A percentile compares a stretch with the other conserved stretches of the same genome.
phyloP scores from a whole-genome alignment of 2,888 invertebrate genomes.

The Synanthedon vespiformis region DNA sequence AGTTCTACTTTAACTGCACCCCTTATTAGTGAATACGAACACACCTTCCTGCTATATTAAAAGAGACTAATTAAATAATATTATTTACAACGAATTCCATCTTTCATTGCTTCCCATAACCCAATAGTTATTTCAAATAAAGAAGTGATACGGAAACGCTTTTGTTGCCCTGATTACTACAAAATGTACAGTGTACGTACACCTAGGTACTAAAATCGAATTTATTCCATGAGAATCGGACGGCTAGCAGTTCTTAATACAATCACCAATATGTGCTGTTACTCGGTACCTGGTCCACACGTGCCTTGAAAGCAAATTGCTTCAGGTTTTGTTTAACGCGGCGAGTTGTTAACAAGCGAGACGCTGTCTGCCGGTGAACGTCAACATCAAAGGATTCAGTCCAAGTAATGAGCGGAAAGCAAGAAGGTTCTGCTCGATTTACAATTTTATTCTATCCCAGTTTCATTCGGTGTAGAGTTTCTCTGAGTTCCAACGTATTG shows the following conservation, averaged over 20 bases:
- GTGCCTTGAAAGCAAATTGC: conserved; percentile 51
- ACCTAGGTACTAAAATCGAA: too few relatives aligned
- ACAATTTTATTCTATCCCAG: background rate
- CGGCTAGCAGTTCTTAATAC: background rate
- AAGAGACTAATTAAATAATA: too few relatives aligned
- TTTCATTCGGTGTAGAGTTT: background rate
- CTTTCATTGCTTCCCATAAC: too few relatives aligned
- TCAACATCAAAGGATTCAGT: conserved; percentile 32
- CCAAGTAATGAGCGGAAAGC: conserved; percentile 28
- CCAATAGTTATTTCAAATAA: too few relatives aligned
- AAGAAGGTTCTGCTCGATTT: background rate
- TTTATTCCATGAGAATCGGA: too few relatives aligned
- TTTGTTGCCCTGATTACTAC: too few relatives aligned
- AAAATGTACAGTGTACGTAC: too few relatives aligned
- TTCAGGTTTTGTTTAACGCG: conserved; percentile 36
- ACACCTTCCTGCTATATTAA: too few relatives aligned
- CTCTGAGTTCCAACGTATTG: background rate
- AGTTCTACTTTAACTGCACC: too few relatives aligned
- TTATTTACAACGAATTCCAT: too few relatives aligned
- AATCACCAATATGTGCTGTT: conserved; percentile 22
- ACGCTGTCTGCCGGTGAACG: conserved; percentile 33
- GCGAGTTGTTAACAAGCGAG: conserved; percentile 32
- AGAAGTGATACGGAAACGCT: too few relatives aligned
- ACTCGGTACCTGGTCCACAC: conserved; percentile 31
- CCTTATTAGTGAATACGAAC: too few relatives aligned